Evolutionary conservation across 2,113 vertebrate species (phyloP).

Genomic region (Andinoacara biseriatus): DNA sequence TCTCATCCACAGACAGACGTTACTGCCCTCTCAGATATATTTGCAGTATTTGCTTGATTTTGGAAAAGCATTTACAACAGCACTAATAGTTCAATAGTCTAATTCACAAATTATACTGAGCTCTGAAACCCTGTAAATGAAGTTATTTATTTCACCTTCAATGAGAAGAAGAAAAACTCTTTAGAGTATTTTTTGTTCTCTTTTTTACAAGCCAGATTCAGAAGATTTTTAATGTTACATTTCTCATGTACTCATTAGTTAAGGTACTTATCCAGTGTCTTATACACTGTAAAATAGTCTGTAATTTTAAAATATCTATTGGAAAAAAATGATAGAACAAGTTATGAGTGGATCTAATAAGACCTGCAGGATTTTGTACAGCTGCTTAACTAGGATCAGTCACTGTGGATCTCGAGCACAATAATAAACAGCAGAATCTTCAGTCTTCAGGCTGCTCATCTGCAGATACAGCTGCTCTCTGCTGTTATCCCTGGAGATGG

Average conservation of each 20-base stretch:
- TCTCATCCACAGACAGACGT: too few species aligned
- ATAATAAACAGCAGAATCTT: slow-evolving; percentile 28
- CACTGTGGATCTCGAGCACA: neutral
- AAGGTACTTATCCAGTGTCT: neutral
- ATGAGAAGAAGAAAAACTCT: too few species aligned
- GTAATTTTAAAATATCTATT: rapidly evolving
- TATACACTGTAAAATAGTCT: neutral
- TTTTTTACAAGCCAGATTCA: neutral
- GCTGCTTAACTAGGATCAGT: rapidly evolving
- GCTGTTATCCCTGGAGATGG: slow-evolving; percentile 17
- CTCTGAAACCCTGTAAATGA: too few species aligned
- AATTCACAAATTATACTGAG: too few species aligned
- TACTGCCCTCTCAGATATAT: too few species aligned
- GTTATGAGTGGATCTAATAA: neutral
- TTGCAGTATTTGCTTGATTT: too few species aligned
- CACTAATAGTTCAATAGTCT: too few species aligned
- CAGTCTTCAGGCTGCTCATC: slow-evolving; percentile 30
- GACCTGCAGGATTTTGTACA: neutral
- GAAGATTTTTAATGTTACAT: neutral
- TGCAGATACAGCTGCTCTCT: slow-evolving; percentile 25
- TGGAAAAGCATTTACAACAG: too few species aligned
- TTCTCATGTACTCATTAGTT: neutral
- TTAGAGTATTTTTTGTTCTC: too few species aligned
- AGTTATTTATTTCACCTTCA: too few species aligned
- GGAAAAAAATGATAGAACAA: neutral